phyloP scores from a whole-genome alignment of 2,113 vertebrate species.

The Cottus gobio region DNA sequence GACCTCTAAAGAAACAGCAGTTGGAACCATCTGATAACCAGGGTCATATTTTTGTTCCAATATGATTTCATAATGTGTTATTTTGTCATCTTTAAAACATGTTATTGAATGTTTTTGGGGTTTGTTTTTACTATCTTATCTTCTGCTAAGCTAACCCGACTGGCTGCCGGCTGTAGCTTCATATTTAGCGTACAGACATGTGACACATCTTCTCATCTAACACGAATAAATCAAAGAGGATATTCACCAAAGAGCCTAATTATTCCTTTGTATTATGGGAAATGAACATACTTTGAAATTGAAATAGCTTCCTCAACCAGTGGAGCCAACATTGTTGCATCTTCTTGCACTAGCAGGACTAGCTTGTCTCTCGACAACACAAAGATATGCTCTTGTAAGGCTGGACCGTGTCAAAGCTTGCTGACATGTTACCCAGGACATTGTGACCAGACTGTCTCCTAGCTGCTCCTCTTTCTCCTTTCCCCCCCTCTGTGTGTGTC shows the following conservation, averaged over 20 bases:
- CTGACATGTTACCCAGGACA: conserved; percentile 73
- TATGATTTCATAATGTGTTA: background rate
- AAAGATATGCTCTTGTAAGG: conserved; percentile 50
- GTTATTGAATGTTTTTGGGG: background rate
- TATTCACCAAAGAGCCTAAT: background rate
- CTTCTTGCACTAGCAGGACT: conserved; percentile 19
- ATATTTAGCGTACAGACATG: background rate
- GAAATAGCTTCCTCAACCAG: background rate
- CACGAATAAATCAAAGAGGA: background rate
- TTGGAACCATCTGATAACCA: background rate
- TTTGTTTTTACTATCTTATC: background rate
- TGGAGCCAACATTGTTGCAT: background rate
- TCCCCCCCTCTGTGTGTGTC: background rate
- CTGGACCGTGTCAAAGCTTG: conserved; percentile 67
- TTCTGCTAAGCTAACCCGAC: background rate
- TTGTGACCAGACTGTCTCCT: conserved; percentile 54
- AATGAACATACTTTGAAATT: background rate
- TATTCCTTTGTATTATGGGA: background rate
- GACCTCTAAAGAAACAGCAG: background rate
- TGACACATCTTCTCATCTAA: background rate
- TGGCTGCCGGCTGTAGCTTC: background rate
- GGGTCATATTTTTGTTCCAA: background rate
- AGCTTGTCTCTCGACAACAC: conserved; percentile 45
- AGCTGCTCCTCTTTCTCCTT: conserved; percentile 1
- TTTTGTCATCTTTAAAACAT: background rate